Evolutionary conservation across 92 coral and sea anemone genomes (phyloP), one percentile per base, ranked within the genome.

Genomic region (Zoanthus sansibaricus): DNA sequence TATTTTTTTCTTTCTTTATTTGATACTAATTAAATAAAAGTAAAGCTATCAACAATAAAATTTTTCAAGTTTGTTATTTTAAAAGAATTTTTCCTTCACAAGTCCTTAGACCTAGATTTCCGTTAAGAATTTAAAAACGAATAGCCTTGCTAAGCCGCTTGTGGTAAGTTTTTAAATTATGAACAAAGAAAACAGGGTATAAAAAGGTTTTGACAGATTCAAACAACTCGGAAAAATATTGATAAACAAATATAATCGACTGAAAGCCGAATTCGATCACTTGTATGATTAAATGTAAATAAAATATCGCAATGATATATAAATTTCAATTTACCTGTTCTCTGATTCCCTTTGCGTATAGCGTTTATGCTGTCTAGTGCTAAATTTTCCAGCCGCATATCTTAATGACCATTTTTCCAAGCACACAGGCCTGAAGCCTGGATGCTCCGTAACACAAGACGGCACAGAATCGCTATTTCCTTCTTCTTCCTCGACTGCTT

Each of bases 391-490:
- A 72, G 25, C 52, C 11, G 54, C 77, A 42, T 17, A 72, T 15
- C 61, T 15, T 3, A 75, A 25, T 18, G 61, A 75, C 61, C 61
- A 47, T 16, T 75, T 47, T 25, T 75, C 61, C 13, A 75, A 6
- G 15, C 30, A 74, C 78, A 74, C 58, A 14, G 55, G 78, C 25
- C 45, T 74, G 78, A 74, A 74, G 14, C 78, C 78, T 14, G 78
- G 78, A 42, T 74, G 78, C 58, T 45, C 32, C 16, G 78, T 74
- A 9, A 74, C 9, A 58, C 67, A 51, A 9, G 47, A 21, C 8
- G 82, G 82, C 45, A 16, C 62, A 5, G 52, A 14, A 20, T 31
- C 51, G 46, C 16, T 21, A 1, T 76, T 31, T 13, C 3, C 20
- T 11, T 76, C 42, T 25, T 77, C 68, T 52, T 77, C 82, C 5